A percentile compares a stretch with the other conserved stretches of the same genome.
These are phyloP conservation scores for Calidris pygmaea DNA, from an alignment of 2,113 vertebrate species.

Conservation along the genomic window DNA sequence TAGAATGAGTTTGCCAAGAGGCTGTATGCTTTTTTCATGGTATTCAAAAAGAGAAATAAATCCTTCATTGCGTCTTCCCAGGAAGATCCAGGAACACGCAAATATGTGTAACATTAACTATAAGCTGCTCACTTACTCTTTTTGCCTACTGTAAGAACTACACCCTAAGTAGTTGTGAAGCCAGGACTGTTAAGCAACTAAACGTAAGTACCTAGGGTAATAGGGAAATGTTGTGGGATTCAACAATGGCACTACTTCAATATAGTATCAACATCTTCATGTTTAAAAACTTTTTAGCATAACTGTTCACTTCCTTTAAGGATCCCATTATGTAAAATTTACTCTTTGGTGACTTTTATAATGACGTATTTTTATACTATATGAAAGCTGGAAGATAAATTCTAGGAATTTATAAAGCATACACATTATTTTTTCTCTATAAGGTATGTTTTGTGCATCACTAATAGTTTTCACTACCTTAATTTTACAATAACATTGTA, in stretches of 20 bases:
- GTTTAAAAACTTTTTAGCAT: not conserved
- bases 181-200: not conserved
- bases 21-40: fast-evolving
- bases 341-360: not conserved
- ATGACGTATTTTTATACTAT: not conserved
- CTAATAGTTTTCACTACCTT: not conserved
- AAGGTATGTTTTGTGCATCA: not conserved
- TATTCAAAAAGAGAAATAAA: not conserved
- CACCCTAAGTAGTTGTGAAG: not conserved
- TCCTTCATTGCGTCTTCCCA: not conserved
- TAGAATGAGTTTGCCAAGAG: not conserved
- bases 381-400: not conserved
- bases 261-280: not conserved
- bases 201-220: not conserved
- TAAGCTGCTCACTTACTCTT: not conserved
- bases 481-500: not conserved
- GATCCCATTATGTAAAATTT: not conserved
- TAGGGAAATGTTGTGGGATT: not conserved
- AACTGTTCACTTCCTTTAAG: not conserved
- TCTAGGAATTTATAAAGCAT: not conserved
- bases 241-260: not conserved
- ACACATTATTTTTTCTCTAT: not conserved
- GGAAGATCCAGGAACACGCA: not conserved
- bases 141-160: not conserved
- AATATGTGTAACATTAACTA: not conserved